Base-by-base conservation (phyloP, 2,888 invertebrate genomes). In the Arrhopalites spinosus region DNA sequence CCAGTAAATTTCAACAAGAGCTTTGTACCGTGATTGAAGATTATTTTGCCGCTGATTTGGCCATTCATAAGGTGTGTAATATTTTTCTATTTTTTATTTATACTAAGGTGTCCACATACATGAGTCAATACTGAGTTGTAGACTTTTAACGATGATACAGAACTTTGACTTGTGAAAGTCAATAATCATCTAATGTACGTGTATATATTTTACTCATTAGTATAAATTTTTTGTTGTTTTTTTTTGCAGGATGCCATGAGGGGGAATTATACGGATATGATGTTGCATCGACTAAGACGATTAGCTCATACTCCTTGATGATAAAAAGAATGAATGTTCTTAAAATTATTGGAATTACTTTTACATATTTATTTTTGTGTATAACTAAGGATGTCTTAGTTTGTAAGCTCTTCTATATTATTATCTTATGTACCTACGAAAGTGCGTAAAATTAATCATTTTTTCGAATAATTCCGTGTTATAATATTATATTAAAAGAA, bases 281-380 rank as follows among this genome's bases (percentile, higher is more conserved):
- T 82, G 17, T 61, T 81, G 0, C 72, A 79, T 11, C 68, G 81
- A 63, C 68, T 81, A 7, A 73, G 82, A 45, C 76, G 79, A 27
- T 45, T 81, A 8, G 72, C 77, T 27, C 72, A 77, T 43, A 23
- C 74, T 27, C 72, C 72, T 30, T 53, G 29, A 23, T 56, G 30
- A 2, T 2, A 23, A 56, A 2, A n/a, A 20, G 15, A n/a, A 56
- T n/a, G 53, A 20, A 27, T 25, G 27, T 59, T 27, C 27, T 3
- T 15, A 59, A 15, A n/a, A 50, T 50, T 50, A 36, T 36, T 36
- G 36, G 11, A 36, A 36, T 36, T 3, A 36, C 11, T 36, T 36
- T 11, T 36, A 11, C 36, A 36, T 36, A 36, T 36, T 36, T 36
- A 36, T 36, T 36, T 36, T 36, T 36, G 36, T 36, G 5, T 36